Conservation (phyloP, 2,113 vertebrate genomes). For the pig (Sus scrofa) region T2T-Sscrofa CM000814.6:131293001-131293500, state of each 20-base stretch:
- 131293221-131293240: constrained; percentile 10
- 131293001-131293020: background rate
- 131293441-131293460: background rate
- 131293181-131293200: constrained; percentile 57
- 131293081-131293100: background rate
- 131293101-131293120: background rate
- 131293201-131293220: constrained; percentile 14
- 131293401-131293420: background rate
- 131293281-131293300: constrained; percentile 20
- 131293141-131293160: constrained; percentile 23
- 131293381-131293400: background rate
- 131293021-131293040: background rate
- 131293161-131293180: constrained; percentile 35
- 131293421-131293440: background rate
- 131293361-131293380: too few relatives aligned
- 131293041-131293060: background rate
- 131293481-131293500: background rate
- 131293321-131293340: background rate
- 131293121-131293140: background rate
- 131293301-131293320: constrained; percentile 32
- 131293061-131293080: background rate
- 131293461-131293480: background rate
- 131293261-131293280: constrained; percentile 36
- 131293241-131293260: constrained; percentile 56
- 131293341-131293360: rapidly evolving